Percentiles rank a stretch among this genome's conserved stretches.
Evolutionary conservation across 2,888 invertebrate genomes (phyloP).

Genomic region (Serripes groenlandicus): DNA sequence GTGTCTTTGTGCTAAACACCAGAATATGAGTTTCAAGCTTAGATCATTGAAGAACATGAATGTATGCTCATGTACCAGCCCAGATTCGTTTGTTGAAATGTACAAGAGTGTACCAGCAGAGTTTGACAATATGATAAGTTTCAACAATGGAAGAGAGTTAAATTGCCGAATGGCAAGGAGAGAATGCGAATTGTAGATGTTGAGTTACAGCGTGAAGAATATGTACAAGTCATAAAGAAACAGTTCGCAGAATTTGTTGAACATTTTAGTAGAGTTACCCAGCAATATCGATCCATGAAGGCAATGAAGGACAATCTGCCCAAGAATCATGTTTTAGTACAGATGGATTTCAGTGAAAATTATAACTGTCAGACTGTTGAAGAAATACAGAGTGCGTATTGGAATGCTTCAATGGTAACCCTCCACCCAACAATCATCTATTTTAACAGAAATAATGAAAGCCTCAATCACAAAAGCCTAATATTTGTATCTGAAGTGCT

Average conservation of each 20-base stretch:
- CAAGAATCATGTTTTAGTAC: neutral
- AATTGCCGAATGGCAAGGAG: conserved; percentile 31
- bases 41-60: conserved; percentile 28
- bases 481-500: conserved; percentile 60
- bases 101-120: neutral
- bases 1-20: conserved; percentile 50
- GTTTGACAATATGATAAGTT: conserved; percentile 2
- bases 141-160: conserved; percentile 37
- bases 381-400: conserved; percentile 58
- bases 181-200: conserved; percentile 25
- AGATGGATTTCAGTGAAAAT: conserved; percentile 64
- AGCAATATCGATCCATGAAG: conserved; percentile 2
- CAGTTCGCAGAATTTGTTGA: conserved; percentile 66
- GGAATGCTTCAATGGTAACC: conserved; percentile 45
- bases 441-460: conserved; percentile 14
- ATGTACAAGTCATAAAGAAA: conserved; percentile 85
- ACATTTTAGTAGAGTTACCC: neutral
- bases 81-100: conserved; percentile 49
- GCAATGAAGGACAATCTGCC: conserved; percentile 8
- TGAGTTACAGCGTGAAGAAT: neutral
- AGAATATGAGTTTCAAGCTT: conserved; percentile 48
- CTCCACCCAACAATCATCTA: conserved; percentile 59
- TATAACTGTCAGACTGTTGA: conserved; percentile 52
- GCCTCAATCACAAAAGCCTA: conserved; percentile 39
- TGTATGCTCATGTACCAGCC: conserved; percentile 30